Conservation (phyloP, 2,797 vertebrate genomes). For the Vireo griseus region DNA sequence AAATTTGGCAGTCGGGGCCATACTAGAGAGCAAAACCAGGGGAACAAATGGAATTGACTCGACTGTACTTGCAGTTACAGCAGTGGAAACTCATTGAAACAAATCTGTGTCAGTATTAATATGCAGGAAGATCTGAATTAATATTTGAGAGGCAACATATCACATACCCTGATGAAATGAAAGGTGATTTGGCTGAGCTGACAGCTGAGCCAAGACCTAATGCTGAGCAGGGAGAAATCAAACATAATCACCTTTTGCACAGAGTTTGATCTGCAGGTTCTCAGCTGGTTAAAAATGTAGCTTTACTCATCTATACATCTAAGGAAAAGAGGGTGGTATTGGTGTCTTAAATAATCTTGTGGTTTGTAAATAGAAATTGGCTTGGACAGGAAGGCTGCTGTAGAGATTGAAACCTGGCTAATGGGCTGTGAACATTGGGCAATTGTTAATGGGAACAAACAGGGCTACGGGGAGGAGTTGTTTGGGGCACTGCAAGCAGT, state of each 20-base stretch:
- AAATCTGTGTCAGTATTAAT: slow-evolving; percentile 7
- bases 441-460: background rate
- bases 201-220: background rate
- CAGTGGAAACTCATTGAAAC: background rate
- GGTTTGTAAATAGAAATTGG: slow-evolving; percentile 8
- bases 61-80: background rate
- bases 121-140: background rate
- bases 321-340: background rate
- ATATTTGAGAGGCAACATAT: slow-evolving; percentile 10
- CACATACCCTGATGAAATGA: background rate
- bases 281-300: background rate
- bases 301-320: background rate
- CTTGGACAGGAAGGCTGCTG: background rate
- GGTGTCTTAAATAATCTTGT: slow-evolving; percentile 15
- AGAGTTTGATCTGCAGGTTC: background rate
- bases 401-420: slow-evolving; percentile 21
- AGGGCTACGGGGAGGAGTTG: background rate
- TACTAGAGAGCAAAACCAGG: background rate
- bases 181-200: background rate
- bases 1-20: background rate
- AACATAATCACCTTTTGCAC: background rate
- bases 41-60: background rate
- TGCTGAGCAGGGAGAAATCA: slow-evolving; percentile 9
- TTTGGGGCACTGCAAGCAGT: slow-evolving; percentile 20
- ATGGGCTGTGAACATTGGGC: background rate